Conservation (phyloP, 2,113 vertebrate species). For the Nycticryphes semicollaris region DNA sequence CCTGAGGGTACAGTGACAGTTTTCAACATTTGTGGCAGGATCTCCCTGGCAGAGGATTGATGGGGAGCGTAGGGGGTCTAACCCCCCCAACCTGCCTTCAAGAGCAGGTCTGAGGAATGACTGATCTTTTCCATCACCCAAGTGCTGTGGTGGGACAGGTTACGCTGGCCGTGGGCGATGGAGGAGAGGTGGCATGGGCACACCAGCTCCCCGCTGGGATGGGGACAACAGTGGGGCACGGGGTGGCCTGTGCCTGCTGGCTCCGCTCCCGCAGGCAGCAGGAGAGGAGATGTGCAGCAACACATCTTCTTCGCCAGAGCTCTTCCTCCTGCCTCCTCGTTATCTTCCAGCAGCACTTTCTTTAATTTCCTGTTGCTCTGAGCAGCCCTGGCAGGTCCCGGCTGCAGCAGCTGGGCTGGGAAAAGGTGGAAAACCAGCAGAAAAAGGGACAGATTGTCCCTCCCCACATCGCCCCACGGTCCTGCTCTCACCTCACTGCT, state of each 20-base stretch:
- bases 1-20: accelerated
- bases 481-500: not conserved
- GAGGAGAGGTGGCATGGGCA: not conserved
- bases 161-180: accelerated
- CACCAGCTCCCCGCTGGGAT: accelerated
- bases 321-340: accelerated
- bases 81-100: not conserved
- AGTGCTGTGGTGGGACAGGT: not conserved
- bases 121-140: too few relatives aligned
- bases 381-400: accelerated
- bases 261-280: accelerated
- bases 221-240: accelerated
- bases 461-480: accelerated
- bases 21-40: not conserved
- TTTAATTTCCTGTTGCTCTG: not conserved
- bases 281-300: not conserved
- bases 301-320: not conserved
- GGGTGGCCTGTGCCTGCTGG: not conserved
- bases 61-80: not conserved
- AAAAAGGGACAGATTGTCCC: not conserved
- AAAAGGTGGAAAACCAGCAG: not conserved
- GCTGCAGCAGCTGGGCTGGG: not conserved
- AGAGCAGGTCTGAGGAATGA: accelerated
- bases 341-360: not conserved
- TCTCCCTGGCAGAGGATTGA: not conserved